Evolutionary conservation across 2,113 vertebrate genomes (phyloP).

Genomic region (Pachyramphus minor): DNA sequence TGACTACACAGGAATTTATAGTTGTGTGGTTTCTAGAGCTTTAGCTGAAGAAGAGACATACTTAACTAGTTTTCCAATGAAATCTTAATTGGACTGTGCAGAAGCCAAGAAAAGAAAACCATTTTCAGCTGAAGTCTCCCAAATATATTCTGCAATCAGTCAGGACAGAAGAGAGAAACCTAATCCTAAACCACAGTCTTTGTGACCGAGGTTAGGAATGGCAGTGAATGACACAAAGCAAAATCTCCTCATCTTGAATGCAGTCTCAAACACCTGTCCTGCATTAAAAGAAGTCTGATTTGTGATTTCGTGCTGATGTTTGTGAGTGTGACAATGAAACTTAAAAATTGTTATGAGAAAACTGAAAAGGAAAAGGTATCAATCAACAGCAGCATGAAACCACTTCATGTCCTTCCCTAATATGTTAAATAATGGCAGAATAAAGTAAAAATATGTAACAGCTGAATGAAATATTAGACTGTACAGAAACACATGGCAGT

Average conservation of each 20-base stretch:
- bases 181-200: background rate
- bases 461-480: constrained; percentile 11
- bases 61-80: background rate
- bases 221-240: background rate
- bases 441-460: background rate
- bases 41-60: background rate
- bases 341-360: background rate
- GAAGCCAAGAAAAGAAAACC: background rate
- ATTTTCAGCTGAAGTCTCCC: background rate
- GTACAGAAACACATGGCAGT: background rate
- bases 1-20: background rate
- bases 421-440: background rate
- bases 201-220: background rate
- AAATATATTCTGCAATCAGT: background rate
- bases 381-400: background rate
- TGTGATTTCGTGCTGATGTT: background rate
- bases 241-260: background rate
- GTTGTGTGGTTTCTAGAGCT: background rate
- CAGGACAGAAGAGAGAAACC: background rate
- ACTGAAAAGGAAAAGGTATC: background rate
- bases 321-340: background rate
- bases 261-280: background rate
- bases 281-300: background rate
- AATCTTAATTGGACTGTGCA: background rate
- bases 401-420: background rate